Conservation (phyloP, 2,888 invertebrate species). For the Rotaria magnacalcarata region DNA sequence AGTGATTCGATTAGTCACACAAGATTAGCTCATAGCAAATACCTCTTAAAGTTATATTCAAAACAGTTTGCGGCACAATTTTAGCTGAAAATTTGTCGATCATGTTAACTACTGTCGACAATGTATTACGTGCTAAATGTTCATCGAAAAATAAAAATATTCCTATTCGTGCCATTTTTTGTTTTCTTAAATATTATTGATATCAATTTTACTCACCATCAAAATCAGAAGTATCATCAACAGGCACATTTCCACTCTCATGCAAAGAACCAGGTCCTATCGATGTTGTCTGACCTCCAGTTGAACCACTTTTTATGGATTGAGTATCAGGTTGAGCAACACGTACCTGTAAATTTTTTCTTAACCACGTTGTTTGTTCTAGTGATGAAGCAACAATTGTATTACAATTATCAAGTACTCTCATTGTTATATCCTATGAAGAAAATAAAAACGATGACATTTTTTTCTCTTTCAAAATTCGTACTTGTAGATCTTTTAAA, state of each 20-base stretch:
- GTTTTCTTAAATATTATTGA: background rate
- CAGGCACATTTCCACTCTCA: background rate
- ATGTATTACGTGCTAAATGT: background rate
- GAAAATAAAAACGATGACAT: conserved; percentile 46
- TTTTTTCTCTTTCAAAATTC: background rate
- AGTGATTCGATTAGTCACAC: background rate
- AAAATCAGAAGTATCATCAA: background rate
- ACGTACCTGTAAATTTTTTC: conserved; percentile 74
- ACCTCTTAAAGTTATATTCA: background rate
- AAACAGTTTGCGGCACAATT: background rate
- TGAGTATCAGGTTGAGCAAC: background rate
- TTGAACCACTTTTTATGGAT: background rate
- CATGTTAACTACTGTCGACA: background rate
- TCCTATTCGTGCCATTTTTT: background rate
- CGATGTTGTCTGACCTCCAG: background rate
- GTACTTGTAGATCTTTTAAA: conserved; percentile 71
- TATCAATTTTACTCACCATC: background rate
- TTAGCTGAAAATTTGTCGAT: conserved; percentile 16
- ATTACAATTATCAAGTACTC: conserved; percentile 73
- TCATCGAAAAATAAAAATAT: too few species aligned
- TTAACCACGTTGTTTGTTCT: conserved; percentile 81
- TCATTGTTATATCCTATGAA: conserved; percentile 62
- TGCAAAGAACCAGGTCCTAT: background rate
- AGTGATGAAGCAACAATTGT: conserved; percentile 81
- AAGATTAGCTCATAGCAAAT: background rate